Evolutionary conservation across 2,888 invertebrate genomes (phyloP).

Genomic region (Cotesia congregata): DNA sequence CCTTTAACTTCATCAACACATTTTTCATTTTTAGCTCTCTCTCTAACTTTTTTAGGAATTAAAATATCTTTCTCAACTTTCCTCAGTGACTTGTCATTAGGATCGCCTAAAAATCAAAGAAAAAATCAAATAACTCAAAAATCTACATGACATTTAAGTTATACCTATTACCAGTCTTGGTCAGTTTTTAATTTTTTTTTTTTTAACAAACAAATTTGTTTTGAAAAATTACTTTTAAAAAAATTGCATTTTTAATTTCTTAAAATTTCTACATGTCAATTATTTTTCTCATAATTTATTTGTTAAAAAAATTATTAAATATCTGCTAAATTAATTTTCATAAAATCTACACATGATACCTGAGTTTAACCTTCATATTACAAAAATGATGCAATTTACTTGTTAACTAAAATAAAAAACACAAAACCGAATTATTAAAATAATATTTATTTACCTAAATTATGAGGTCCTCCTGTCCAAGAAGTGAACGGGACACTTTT

Average conservation of each 20-base stretch:
- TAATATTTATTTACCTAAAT: constrained; percentile 70
- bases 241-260: no score
- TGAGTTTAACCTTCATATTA: constrained; percentile 36
- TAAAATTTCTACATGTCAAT: no score
- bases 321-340: no score
- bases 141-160: no score
- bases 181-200: no score
- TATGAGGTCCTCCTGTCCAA: constrained; percentile 73
- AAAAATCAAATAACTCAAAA: neutral
- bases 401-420: neutral
- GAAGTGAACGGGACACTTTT: constrained; percentile 68
- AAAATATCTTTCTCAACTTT: constrained; percentile 91
- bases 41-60: constrained; percentile 90
- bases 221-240: no score
- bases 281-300: no score
- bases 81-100: constrained; percentile 84
- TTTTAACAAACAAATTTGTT: no score
- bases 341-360: neutral
- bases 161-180: no score
- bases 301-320: no score
- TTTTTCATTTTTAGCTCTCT: constrained; percentile 83
- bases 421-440: neutral
- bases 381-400: neutral
- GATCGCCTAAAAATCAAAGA: constrained; percentile 78
- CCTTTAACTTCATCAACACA: constrained; percentile 82